Base-by-base conservation (phyloP, 2,888 invertebrate genomes). In the Mythimna lalbum region DNA sequence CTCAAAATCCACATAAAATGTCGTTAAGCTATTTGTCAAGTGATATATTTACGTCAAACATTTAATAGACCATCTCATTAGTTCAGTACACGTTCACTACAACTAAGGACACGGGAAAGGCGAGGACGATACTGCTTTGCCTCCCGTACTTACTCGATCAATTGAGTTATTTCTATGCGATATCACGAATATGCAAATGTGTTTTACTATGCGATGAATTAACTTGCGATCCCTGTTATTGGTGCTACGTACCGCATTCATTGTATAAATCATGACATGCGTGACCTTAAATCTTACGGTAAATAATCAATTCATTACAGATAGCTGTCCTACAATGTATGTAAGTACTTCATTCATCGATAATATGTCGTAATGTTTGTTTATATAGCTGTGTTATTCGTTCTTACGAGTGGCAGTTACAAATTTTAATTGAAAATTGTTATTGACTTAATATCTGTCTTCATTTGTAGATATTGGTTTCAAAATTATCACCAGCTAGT, bases 1-100 rank as follows among this genome's bases (percentile, higher is more conserved):
- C 76, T 83, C 77, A 69, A 75, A 73, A 84, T 86, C 78, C 80
- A 36, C 60, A 64, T 72, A 57, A 72, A 69, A 82, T 76, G 60
- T 73, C 69, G 60, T 64, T 59, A 69, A 74, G 68, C 82, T 80
- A 82, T 86, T 88, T 78, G 81, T 83, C 86, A 73, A 83, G 84
- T 84, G 83, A 90, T 92, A 90, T 90, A 93, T 93, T 92, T 93
- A 94, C 94, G 93, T 93, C 94, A 93, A 88, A 74, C 89, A 84
- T 89, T 91, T 93, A 92, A 90, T 90, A 90, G 88, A 82, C 88
- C 87, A 93, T 94, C 92, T 90, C 90, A 95, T 95, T 95, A 95
- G 90, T 94, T 93, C 95, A 85, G 76, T 85, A 81, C 95, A 95
- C 95, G 95, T 95, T 85, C 87, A 82, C 77, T 89, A 92, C 93